phyloP scores from a whole-genome alignment of 2,888 invertebrate species.

The Synanthedon andrenaeformis region DNA sequence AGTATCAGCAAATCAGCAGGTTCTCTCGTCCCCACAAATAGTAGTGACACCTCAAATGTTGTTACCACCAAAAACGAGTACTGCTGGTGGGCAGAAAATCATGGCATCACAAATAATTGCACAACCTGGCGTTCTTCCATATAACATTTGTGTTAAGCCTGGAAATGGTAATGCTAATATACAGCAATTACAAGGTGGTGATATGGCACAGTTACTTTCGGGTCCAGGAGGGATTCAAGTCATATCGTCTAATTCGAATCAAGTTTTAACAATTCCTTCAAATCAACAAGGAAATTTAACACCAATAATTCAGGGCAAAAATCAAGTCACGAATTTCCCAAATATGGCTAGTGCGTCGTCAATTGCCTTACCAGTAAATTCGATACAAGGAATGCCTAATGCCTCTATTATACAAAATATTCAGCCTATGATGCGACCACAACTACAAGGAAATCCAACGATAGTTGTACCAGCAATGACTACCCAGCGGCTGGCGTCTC shows the following conservation, averaged over 20 bases:
- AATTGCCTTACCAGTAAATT: constrained; percentile 60
- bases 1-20: constrained; percentile 57
- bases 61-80: constrained; percentile 54
- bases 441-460: constrained; percentile 59
- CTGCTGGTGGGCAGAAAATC: constrained; percentile 47
- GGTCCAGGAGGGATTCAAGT: constrained; percentile 63
- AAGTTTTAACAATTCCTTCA: constrained; percentile 57
- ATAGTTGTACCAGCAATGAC: constrained; percentile 61
- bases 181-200: constrained; percentile 57
- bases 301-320: constrained; percentile 56
- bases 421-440: constrained; percentile 63
- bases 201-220: constrained; percentile 57
- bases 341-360: constrained; percentile 64
- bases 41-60: constrained; percentile 66
- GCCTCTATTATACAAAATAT: constrained; percentile 62
- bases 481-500: constrained; percentile 54
- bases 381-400: constrained; percentile 59
- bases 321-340: constrained; percentile 55
- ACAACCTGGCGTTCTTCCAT: constrained; percentile 55
- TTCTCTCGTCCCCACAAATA: constrained; percentile 61
- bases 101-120: constrained; percentile 57
- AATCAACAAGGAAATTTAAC: constrained; percentile 48
- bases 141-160: constrained; percentile 64
- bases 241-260: constrained; percentile 64
- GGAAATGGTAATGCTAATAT: constrained; percentile 48